These are phyloP conservation scores for Pristionchus arcanus DNA, from an alignment of 2,888 invertebrate genomes.

Conservation along the genomic window DNA sequence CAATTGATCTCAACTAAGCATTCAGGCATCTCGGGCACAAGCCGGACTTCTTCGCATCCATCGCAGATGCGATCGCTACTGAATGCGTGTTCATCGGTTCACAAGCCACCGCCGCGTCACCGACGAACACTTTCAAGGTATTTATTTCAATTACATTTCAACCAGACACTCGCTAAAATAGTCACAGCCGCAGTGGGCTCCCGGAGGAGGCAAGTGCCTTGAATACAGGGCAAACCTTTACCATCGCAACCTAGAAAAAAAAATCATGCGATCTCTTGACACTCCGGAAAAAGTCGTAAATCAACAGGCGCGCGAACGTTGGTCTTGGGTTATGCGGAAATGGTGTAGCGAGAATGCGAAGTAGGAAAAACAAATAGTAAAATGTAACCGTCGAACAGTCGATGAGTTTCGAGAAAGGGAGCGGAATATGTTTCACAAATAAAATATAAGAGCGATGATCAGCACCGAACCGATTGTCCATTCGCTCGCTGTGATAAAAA, in stretches of 20 bases:
- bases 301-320: not conserved
- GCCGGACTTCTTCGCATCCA: constrained; percentile 57
- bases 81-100: constrained; percentile 58
- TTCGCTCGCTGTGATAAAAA: not conserved
- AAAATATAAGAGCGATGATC: not conserved
- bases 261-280: not conserved
- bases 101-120: constrained; percentile 51
- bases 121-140: constrained; percentile 58
- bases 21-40: constrained; percentile 51
- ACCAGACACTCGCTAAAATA: too few relatives aligned
- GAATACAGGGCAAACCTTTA: too few relatives aligned
- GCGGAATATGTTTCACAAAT: not conserved
- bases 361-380: not conserved
- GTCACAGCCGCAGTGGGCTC: too few relatives aligned
- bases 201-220: too few relatives aligned
- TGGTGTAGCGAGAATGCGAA: not conserved
- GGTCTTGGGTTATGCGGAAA: not conserved
- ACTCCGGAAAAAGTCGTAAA: not conserved
- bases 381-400: not conserved
- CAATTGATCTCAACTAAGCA: not conserved
- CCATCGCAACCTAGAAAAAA: not conserved
- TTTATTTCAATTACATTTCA: too few relatives aligned
- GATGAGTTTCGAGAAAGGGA: not conserved
- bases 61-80: constrained; percentile 57
- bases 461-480: not conserved